phyloP scores from a whole-genome alignment of 1,140 invertebrate genomes.

The roundworm (Caenorhabditis elegans) region DNA sequence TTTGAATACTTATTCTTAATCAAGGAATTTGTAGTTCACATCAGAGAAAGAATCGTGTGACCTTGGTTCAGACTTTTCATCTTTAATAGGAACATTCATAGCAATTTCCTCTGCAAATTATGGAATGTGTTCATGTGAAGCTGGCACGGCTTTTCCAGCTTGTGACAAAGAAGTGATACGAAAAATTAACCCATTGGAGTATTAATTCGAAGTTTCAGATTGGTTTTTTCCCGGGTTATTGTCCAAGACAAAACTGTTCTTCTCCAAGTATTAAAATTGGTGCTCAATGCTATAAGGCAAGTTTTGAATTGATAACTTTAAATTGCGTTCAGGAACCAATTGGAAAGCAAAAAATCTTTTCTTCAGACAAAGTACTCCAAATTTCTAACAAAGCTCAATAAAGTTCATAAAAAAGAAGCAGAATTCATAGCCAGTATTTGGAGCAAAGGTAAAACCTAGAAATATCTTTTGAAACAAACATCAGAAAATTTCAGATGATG shows the following conservation, averaged over 20 bases:
- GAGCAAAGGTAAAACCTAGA: neutral
- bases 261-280: neutral
- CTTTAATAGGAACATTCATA: constrained; percentile 39
- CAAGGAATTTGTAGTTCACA: neutral
- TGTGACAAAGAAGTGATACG: neutral
- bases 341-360: too few relatives aligned
- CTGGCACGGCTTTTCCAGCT: neutral
- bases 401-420: constrained; percentile 2
- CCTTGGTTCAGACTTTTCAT: constrained; percentile 28
- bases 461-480: neutral
- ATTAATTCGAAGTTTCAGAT: constrained; percentile 14
- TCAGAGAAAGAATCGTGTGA: constrained; percentile 34
- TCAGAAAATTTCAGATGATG: constrained; percentile 39
- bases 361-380: neutral
- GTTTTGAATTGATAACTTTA: too few relatives aligned
- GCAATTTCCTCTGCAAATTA: constrained; percentile 45
- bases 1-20: too few relatives aligned
- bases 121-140: constrained; percentile 48
- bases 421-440: neutral
- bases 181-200: neutral
- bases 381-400: constrained; percentile 23
- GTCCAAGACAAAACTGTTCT: neutral
- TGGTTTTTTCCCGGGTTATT: constrained; percentile 27
- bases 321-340: too few relatives aligned
- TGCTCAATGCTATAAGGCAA: neutral